These are phyloP conservation scores for Erythrolamprus reginae DNA, from an alignment of 2,113 vertebrate species.

Conservation along the genomic window DNA sequence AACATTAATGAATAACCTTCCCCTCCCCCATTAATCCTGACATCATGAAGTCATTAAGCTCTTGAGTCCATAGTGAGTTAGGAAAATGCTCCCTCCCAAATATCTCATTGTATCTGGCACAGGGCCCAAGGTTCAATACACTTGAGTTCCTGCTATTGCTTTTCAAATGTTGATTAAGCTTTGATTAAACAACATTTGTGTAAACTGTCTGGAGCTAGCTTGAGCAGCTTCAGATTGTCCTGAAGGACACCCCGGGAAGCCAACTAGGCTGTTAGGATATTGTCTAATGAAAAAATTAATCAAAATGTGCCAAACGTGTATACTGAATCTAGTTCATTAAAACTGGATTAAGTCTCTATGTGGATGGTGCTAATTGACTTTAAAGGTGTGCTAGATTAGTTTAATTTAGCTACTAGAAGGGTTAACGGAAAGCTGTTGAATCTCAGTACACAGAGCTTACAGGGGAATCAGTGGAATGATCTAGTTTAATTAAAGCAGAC, in stretches of 20 bases:
- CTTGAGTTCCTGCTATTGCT: constrained; percentile 31
- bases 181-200: constrained; percentile 39
- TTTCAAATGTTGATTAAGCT: constrained; percentile 46
- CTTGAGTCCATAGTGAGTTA: not conserved
- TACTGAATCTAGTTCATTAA: constrained; percentile 28
- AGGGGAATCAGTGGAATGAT: not conserved
- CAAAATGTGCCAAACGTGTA: constrained; percentile 17
- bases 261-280: not conserved
- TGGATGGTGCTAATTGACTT: constrained; percentile 23
- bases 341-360: constrained; percentile 18
- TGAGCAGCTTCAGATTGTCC: constrained; percentile 32
- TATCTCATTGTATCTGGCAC: not conserved
- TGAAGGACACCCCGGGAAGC: constrained; percentile 3
- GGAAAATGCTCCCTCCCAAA: not conserved
- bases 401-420: constrained; percentile 18
- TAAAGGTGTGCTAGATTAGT: constrained; percentile 17
- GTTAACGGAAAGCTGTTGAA: not conserved
- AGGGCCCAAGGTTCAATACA: not conserved
- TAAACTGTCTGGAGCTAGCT: constrained; percentile 24
- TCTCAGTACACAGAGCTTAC: not conserved
- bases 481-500: constrained; percentile 25
- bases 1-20: not conserved
- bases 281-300: constrained; percentile 32
- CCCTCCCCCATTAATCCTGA: not conserved
- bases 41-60: constrained; percentile 9